These are phyloP conservation scores for Lithobates pipiens DNA, from an alignment of 2,797 vertebrate species.

Conservation along the genomic window DNA sequence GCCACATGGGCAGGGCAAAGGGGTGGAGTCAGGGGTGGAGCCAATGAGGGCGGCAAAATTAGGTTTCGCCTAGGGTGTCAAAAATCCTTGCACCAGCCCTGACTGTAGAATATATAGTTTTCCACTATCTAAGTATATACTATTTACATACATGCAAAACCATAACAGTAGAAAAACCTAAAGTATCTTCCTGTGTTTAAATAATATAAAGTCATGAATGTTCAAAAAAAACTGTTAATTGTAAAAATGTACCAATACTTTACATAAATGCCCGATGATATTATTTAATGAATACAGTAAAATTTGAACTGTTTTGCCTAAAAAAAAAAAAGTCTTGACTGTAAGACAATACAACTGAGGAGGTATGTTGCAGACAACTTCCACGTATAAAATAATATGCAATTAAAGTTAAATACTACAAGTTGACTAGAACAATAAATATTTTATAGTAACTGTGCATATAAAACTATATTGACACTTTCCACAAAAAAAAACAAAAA, in stretches of 20 bases:
- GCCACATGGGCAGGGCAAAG: too few relatives aligned
- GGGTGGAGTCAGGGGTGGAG: too few relatives aligned
- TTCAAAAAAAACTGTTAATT: slow-evolving; percentile 17
- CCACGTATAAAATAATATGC: slow-evolving; percentile 55
- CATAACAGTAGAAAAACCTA: slow-evolving; percentile 8
- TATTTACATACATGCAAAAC: slow-evolving; percentile 54
- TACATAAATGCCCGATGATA: slow-evolving; percentile 29
- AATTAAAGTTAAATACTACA: slow-evolving; percentile 56
- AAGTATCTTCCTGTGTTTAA: slow-evolving; percentile 1
- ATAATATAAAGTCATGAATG: slow-evolving; percentile 18
- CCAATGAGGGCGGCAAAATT: too few relatives aligned
- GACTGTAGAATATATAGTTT: slow-evolving; percentile 30
- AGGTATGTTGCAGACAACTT: not conserved
- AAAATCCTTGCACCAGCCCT: too few relatives aligned
- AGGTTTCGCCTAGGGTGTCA: too few relatives aligned
- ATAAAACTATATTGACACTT: slow-evolving; percentile 53
- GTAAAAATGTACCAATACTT: slow-evolving; percentile 30
- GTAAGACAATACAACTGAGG: not conserved
- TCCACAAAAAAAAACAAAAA: not conserved
- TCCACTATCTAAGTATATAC: not conserved
- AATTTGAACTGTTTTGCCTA: not conserved
- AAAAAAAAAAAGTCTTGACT: slow-evolving; percentile 32
- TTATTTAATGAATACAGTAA: not conserved
- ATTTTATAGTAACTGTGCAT: slow-evolving; percentile 20
- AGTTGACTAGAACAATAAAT: slow-evolving; percentile 48